Base-by-base conservation (phyloP, 2,797 vertebrate species). In the Vireo griseus region DNA sequence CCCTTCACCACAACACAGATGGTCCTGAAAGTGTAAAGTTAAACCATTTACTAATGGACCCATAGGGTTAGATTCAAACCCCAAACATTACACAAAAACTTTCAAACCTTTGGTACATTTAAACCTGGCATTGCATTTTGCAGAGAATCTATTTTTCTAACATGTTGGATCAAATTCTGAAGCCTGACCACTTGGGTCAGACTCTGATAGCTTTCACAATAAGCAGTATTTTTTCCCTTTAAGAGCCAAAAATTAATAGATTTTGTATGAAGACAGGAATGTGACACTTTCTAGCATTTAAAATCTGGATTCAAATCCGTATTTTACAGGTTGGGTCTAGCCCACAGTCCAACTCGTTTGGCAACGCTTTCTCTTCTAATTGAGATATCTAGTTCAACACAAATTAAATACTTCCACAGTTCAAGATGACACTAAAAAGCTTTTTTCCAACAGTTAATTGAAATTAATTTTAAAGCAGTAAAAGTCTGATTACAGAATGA, bases 391-490 rank as follows among this genome's bases (percentile, higher is more conserved):
- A 76, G 40, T 79, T 92, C 76, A 91, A 48, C 39, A 44, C 0
- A 0, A 94, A 88, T 67, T 3, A 93, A 95, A 95, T 85, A 95
- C 47, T 86, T 94, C 33, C 10, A 39, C 25, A 85, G 61, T 50
- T 84, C 88, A 91, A 71, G 62, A 94, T 1, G 15, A 82, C 72
- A 59, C 51, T 62, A 65, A 93, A 94, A 95, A 82, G 21, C 54
- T 65, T 91, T 93, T 91, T 74, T 9, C 45, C 37, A 95, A 85
- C 22, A 74, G 62, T 90, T 85, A 86, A 86, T 28, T 91, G 79
- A 94, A 95, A 89, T 94, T 65, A 68, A 80, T 91, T 84, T 91
- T 51, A 86, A 93, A 94, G 77, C 8, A 86, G 77, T 86, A 95
- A 76, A 80, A 90, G 11, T 82, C 55, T 77, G 29, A 80, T 80